Evolutionary conservation across 1,140 invertebrate species (phyloP), one percentile per base, ranked within the genome.

Genomic region (Himalopsyche phryganea): DNA sequence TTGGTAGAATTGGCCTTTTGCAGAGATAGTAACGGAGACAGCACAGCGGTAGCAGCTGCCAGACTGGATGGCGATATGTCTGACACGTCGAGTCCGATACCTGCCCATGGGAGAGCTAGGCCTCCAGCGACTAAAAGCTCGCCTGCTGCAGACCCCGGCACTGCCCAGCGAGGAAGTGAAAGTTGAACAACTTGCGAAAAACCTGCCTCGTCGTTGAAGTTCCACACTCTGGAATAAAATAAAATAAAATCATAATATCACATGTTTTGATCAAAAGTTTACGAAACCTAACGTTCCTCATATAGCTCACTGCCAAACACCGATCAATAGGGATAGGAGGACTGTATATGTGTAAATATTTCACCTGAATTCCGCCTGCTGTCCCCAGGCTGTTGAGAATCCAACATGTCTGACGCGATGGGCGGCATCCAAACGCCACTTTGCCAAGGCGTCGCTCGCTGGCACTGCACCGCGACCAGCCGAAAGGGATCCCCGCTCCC

Each of bases 181-280:
- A 85, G 71, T 66, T 84, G 83, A 0, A 85, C 66, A 0, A 85
- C 83, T 79, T 85, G 83, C 2, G 82, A 84, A 66, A 83, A 85
- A 2, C 83, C 83, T 3, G 83, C 81, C 71, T 85, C 83, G 57
- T 85, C 83, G 65, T 85, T 84, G 70, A 83, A 84, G 65, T 84
- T 84, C 82, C 83, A 85, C 45, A 85, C 79, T 68, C 83, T 84
- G 70, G 18, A 71, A 33, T 28, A 28, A 28, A 9, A 5, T 28
- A 28, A 28, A 28, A 28, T 5, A 28, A 28, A 13, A 13, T 9
- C 7, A 36, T 36, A 36, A 9, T 36, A 36, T 36, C 33, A 36
- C n/a, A 36, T n/a, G n/a, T 36, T 36, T 36, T 36, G n/a, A 36
- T 36, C 7, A 7, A 36, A 36, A 32, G n/a, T n/a, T n/a, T n/a